Conservation (phyloP, 2,797 vertebrate genomes). For the Uromys caudimaculatus region DNA sequence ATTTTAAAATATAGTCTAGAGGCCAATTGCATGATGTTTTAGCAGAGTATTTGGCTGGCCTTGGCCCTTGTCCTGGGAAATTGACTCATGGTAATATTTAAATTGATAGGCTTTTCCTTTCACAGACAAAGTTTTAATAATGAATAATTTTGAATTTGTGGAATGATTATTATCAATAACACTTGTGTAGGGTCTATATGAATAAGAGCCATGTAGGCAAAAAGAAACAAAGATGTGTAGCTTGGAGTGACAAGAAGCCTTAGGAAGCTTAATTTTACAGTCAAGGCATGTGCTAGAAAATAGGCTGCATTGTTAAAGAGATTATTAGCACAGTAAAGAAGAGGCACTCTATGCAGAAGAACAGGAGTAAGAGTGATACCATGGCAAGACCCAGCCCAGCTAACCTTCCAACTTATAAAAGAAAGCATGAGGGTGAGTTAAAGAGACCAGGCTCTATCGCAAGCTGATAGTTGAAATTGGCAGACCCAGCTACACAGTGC, state of each 20-base stretch:
- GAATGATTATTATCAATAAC: not conserved
- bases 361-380: too few relatives aligned
- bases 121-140: not conserved
- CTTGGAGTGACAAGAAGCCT: not conserved
- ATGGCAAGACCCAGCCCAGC: too few relatives aligned
- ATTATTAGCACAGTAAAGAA: too few relatives aligned
- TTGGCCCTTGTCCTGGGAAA: not conserved
- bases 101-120: not conserved
- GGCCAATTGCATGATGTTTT: not conserved
- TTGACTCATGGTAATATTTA: not conserved
- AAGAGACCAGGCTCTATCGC: too few relatives aligned
- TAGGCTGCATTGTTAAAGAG: too few relatives aligned
- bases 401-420: too few relatives aligned
- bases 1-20: not conserved
- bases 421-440: too few relatives aligned
- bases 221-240: not conserved
- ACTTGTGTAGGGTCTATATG: not conserved
- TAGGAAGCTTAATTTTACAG: too few relatives aligned
- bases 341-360: too few relatives aligned
- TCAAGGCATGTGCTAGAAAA: too few relatives aligned
- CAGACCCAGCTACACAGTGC: too few relatives aligned
- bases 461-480: too few relatives aligned
- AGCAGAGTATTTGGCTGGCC: not conserved
- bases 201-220: not conserved
- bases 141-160: not conserved